A percentile compares a stretch with the other conserved stretches of the same genome.
These are phyloP conservation scores for Rhimphoctona megacephalus DNA, from an alignment of 2,888 invertebrate genomes.

Conservation along the genomic window DNA sequence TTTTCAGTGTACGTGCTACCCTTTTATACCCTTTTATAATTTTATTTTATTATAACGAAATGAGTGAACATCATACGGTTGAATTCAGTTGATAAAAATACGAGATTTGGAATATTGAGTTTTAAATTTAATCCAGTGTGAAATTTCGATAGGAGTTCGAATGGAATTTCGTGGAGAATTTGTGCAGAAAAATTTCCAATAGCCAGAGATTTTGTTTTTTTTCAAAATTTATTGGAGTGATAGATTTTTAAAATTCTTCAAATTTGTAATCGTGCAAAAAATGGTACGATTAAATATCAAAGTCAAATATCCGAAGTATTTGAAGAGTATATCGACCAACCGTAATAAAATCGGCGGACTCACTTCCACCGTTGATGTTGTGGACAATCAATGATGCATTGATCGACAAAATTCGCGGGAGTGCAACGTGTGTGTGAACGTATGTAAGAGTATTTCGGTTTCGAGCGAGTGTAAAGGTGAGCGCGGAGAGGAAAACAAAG, in stretches of 20 bases:
- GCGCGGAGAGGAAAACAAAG: slow-evolving; percentile 47
- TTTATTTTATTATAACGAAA: no score
- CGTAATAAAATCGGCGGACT: slow-evolving; percentile 8
- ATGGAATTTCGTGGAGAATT: not conserved
- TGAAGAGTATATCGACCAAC: slow-evolving; percentile 41
- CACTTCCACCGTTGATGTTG: not conserved
- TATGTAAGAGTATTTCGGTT: slow-evolving; percentile 5
- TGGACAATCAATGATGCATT: slow-evolving; percentile 52
- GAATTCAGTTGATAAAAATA: not conserved
- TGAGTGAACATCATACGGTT: no score
- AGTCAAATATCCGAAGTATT: not conserved
- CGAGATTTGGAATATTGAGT: no score
- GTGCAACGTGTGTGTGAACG: not conserved
- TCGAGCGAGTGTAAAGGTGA: slow-evolving; percentile 15
- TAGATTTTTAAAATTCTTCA: not conserved
- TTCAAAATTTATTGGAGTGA: not conserved
- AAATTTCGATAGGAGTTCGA: not conserved
- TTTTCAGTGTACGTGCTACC: no score
- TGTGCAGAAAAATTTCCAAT: not conserved
- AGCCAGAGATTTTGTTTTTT: not conserved
- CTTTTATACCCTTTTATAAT: no score
- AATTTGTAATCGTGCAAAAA: not conserved
- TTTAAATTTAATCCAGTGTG: not conserved
- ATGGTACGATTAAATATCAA: not conserved
- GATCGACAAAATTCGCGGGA: slow-evolving; percentile 50